phyloP scores from a whole-genome alignment of 2,113 vertebrate species.

The Rafetus swinhoei region DNA sequence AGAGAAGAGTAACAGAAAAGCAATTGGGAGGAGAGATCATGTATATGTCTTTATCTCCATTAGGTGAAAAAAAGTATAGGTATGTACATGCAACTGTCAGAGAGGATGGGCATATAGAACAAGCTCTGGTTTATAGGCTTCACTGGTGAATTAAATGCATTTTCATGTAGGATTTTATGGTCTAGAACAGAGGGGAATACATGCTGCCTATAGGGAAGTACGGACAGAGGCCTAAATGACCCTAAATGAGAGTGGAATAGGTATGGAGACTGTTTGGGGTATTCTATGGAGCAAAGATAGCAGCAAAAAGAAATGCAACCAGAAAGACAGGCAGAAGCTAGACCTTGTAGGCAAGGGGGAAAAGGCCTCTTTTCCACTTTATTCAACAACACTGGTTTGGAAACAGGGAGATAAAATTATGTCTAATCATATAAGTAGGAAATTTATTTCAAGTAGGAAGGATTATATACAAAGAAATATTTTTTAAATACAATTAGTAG shows the following conservation, averaged over 20 bases:
- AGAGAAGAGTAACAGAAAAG: background rate
- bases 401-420: background rate
- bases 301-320: background rate
- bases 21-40: background rate
- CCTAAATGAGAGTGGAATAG: background rate
- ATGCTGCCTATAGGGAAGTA: background rate
- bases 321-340: fast-evolving
- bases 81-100: background rate
- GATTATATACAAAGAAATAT: background rate
- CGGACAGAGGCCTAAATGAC: background rate
- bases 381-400: background rate
- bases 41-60: background rate
- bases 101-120: background rate
- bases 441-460: background rate
- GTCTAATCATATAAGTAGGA: background rate
- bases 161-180: background rate
- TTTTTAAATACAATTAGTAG: background rate
- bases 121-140: background rate
- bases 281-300: background rate
- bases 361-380: background rate
- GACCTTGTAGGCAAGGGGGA: background rate
- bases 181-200: background rate
- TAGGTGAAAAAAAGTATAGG: background rate
- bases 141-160: background rate
- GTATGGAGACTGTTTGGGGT: background rate